Conservation (phyloP, 2,797 vertebrate genomes). For the Jordanella pulchra region DNA sequence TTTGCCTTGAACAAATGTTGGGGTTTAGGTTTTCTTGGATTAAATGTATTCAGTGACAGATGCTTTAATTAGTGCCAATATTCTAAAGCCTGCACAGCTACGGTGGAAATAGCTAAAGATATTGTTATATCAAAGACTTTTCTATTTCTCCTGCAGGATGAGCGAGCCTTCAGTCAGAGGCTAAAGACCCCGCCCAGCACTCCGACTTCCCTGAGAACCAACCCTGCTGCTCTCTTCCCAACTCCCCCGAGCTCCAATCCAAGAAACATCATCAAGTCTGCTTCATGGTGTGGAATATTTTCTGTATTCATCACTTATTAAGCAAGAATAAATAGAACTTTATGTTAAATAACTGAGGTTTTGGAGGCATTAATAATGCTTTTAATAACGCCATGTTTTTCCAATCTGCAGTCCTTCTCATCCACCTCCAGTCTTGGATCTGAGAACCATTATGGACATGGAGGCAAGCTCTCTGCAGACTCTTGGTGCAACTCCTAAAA, state of each 20-base stretch:
- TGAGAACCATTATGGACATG: constrained; percentile 96
- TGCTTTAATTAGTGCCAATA: not conserved
- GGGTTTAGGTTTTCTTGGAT: not conserved
- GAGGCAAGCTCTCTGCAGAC: constrained; percentile 87
- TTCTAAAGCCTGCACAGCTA: not conserved
- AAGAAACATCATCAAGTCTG: constrained; percentile 78
- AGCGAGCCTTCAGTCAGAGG: constrained; percentile 70
- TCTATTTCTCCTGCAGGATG: constrained; percentile 74
- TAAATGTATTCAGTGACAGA: not conserved
- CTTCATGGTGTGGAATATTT: constrained; percentile 47
- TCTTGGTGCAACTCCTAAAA: constrained; percentile 86
- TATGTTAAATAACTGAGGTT: not conserved
- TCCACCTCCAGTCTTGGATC: constrained; percentile 87
- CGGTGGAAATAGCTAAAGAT: not conserved
- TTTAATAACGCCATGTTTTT: constrained; percentile 23
- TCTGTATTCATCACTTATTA: not conserved
- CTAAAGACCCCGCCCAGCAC: constrained; percentile 73
- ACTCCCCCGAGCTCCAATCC: constrained; percentile 77
- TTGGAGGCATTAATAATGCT: not conserved
- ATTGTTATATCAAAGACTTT: not conserved
- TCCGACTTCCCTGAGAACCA: constrained; percentile 76
- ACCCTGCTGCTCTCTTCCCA: constrained; percentile 62
- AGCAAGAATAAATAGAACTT: not conserved
- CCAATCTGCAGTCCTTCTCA: constrained; percentile 69
- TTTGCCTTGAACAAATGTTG: not conserved